A percentile compares a stretch with the other conserved stretches of the same genome.
phyloP scores from a whole-genome alignment of 2,113 vertebrate genomes.

The Gasterosteus nipponicus region DNA sequence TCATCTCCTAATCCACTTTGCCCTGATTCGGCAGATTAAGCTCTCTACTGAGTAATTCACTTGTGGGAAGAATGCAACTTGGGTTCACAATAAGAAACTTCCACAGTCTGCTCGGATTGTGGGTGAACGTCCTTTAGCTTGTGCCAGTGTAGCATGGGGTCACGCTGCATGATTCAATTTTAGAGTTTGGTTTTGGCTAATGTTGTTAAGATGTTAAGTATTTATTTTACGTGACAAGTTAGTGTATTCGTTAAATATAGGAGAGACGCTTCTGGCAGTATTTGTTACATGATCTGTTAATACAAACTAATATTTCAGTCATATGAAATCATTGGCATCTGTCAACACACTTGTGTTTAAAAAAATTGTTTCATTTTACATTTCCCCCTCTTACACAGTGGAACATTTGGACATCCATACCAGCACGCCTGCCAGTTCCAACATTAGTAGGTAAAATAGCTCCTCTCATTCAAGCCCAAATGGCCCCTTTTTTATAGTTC shows the following conservation, averaged over 20 bases:
- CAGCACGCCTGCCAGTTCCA: neutral
- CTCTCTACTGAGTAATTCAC: conserved; percentile 77
- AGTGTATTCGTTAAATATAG: conserved; percentile 15
- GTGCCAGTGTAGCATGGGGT: conserved; percentile 27
- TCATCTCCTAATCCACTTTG: conserved; percentile 83
- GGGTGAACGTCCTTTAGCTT: conserved; percentile 22
- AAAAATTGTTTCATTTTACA: neutral
- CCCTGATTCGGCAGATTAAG: conserved; percentile 79
- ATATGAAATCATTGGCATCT: conserved; percentile 1
- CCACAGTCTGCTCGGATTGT: conserved; percentile 42
- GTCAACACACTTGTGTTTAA: neutral
- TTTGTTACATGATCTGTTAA: neutral
- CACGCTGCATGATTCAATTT: conserved; percentile 16
- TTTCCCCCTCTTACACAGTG: neutral
- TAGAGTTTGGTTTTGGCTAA: conserved; percentile 15
- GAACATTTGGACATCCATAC: conserved; percentile 4
- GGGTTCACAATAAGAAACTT: conserved; percentile 67
- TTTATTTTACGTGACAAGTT: conserved; percentile 3
- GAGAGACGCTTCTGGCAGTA: neutral
- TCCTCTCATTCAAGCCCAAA: neutral
- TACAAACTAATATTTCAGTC: conserved; percentile 1
- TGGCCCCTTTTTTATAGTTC: too few relatives aligned
- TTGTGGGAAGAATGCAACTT: conserved; percentile 63
- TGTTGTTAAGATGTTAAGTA: neutral
- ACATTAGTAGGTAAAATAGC: neutral